Conservation (phyloP, 2,113 vertebrate species). For the Atherinomorus stipes region DNA sequence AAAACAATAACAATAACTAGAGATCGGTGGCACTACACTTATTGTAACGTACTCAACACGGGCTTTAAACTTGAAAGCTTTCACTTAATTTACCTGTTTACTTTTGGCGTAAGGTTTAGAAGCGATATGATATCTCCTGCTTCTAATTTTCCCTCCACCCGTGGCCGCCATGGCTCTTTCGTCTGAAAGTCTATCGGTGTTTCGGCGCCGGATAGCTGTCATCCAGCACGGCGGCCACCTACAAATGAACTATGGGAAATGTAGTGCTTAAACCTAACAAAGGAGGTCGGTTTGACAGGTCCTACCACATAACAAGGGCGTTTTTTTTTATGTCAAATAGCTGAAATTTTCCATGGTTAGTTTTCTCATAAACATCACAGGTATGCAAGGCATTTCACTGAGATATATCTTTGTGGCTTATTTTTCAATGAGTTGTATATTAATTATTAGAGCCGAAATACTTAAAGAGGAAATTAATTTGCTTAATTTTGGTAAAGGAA, state of each 20-base stretch:
- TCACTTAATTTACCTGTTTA: slow-evolving; percentile 85
- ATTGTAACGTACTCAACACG: background rate
- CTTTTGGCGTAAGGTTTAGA: slow-evolving; percentile 87
- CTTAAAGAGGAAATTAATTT: too few species aligned
- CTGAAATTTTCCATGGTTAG: too few species aligned
- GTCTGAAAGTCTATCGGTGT: slow-evolving; percentile 76
- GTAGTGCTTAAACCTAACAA: slow-evolving; percentile 63
- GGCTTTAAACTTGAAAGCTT: background rate
- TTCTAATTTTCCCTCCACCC: slow-evolving; percentile 91
- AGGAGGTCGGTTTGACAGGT: slow-evolving; percentile 22
- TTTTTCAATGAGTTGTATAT: too few species aligned
- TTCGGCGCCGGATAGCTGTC: slow-evolving; percentile 85
- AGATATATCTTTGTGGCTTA: too few species aligned
- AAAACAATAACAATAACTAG: slow-evolving; percentile 73
- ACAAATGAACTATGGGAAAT: slow-evolving; percentile 72
- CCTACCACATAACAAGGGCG: background rate
- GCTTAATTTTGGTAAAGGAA: too few species aligned
- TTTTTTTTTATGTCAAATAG: too few species aligned
- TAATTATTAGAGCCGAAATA: too few species aligned
- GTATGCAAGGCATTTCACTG: too few species aligned
- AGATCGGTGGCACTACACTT: background rate
- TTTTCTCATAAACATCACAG: too few species aligned
- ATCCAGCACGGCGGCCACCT: slow-evolving; percentile 67
- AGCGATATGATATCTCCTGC: slow-evolving; percentile 86
- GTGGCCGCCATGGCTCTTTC: slow-evolving; percentile 85